Evolutionary conservation across 2,888 invertebrate genomes (phyloP), one percentile per base, ranked within the genome.

Genomic region (Eutolmus rufibarbis): DNA sequence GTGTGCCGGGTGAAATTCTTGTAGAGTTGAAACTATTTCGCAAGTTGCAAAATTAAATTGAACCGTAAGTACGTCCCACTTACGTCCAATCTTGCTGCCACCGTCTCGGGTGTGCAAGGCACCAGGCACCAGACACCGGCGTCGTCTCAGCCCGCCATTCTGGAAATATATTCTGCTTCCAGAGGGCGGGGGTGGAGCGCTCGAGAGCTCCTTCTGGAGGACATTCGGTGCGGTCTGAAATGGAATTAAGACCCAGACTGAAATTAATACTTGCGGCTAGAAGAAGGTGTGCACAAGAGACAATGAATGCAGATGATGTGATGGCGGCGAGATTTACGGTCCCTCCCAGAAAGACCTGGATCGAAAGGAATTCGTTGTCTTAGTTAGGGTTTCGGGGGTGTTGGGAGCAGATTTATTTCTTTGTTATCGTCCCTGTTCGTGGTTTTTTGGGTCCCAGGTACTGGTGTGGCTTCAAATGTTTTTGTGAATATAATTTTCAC

Each of bases 31-130:
- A 81, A 81, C 56, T 81, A 81, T 81, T 81, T 81, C 34, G 31
- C 51, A 81, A 43, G 43, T 43, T 81, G 81, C 81, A 51, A 81
- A 81, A 81, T 81, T 81, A 81, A 81, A 81, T 81, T 81, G 81
- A 81, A 81, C 56, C 34, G 28, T 81, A 56, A 81, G 81, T 43
- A 81, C 81, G 34, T 28, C 28, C 51, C 81, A 81, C 78, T 78
- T 78, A 43, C 37, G 78, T 78, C 40, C 77, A 40, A 77, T 43
- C 78, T 43, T 37, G 2, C 43, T 40, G 78, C 78, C 78, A 78
- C 37, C 8, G n/a, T 40, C n/a, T n/a, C 28, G 28, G 66, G 28
- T 1, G 28, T 66, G 12, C 14, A 19, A 46, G 66, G 28, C 66
- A 66, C 66, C 66, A 51, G 51, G 51, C 46, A 46, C 46, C 16